Conservation (phyloP, 2,113 vertebrate species). For the Thomomys bottae region DNA sequence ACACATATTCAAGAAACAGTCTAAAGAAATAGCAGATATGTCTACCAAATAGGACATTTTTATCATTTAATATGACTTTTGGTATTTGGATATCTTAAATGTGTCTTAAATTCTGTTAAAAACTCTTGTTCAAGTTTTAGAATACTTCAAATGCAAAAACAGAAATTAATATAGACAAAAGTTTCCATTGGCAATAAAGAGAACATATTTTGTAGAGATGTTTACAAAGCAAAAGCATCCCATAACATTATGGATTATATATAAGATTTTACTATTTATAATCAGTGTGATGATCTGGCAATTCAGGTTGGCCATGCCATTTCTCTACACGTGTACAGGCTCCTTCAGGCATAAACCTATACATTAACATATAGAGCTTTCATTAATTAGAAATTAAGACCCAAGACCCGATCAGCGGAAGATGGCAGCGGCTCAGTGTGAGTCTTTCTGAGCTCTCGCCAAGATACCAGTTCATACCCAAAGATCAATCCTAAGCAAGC, state of each 20-base stretch:
- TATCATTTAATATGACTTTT: not conserved
- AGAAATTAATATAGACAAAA: not conserved
- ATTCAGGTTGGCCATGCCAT: not conserved
- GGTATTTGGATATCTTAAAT: not conserved
- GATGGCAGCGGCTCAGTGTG: no score
- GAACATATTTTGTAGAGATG: not conserved
- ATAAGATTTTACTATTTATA: not conserved
- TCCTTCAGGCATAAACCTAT: rapidly evolving
- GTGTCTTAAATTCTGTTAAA: constrained; percentile 10
- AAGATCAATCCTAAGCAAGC: no score
- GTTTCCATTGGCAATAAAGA: not conserved
- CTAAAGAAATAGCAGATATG: not conserved
- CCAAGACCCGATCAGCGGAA: no score
- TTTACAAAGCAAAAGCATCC: not conserved
- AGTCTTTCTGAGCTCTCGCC: no score
- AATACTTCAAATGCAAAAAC: not conserved
- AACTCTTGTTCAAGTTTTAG: not conserved
- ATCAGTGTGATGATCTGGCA: not conserved
- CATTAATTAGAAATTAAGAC: not conserved
- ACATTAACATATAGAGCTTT: not conserved
- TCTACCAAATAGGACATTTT: not conserved
- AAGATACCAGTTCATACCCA: no score
- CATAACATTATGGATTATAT: not conserved
- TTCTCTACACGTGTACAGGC: not conserved
- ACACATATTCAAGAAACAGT: not conserved